Base-by-base conservation (phyloP, 2,888 invertebrate species). In the Cheilosia pagana region DNA sequence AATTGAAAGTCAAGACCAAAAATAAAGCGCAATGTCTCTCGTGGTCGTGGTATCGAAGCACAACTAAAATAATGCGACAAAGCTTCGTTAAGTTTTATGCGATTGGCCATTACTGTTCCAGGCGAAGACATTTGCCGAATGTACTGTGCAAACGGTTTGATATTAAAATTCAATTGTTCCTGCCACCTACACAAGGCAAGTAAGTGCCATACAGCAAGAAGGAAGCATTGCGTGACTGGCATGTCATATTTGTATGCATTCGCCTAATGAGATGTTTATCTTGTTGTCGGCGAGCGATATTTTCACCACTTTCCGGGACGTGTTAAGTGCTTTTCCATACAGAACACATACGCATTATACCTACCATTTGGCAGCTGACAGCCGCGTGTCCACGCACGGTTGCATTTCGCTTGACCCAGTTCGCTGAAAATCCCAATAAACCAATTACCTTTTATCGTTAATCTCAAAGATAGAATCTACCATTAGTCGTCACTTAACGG, bases 391-490 rank as follows among this genome's bases (percentile, higher is more conserved):
- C 35, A 35, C 62, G 50, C 75, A 75, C 57, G 67, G 21, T 70
- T 81, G 45, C 53, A 67, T 76, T 81, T 67, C 57, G 59, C 65
- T 60, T 77, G 77, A 71, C 71, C 81, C 39, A 77, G 62, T 67
- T 79, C 16, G 12, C 21, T 7, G 25, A 68, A 59, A 76, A 68
- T 57, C 50, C 25, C 55, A 78, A 74, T 59, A 63, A 81, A 76
- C 43, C 62, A 50, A 82, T 68, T 59, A 74, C 55, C 59, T 59
- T 75, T 76, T 59, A 70, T 79, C 68, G 74, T 79, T 65, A 59
- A 79, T 83, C 59, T 70, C 74, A 48, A 59, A 74, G 83, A 83
- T 79, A 83, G 48, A 74, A 83, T 83, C 77, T 28, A 25, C 67
- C 68, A 74, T 75, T 74, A 53, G 74, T 74, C 74, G 68, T 74